A percentile compares a stretch with the other conserved stretches of the same genome.
These are phyloP conservation scores for Heliconius nattereri DNA, from an alignment of 1,140 invertebrate genomes.

Conservation along the genomic window DNA sequence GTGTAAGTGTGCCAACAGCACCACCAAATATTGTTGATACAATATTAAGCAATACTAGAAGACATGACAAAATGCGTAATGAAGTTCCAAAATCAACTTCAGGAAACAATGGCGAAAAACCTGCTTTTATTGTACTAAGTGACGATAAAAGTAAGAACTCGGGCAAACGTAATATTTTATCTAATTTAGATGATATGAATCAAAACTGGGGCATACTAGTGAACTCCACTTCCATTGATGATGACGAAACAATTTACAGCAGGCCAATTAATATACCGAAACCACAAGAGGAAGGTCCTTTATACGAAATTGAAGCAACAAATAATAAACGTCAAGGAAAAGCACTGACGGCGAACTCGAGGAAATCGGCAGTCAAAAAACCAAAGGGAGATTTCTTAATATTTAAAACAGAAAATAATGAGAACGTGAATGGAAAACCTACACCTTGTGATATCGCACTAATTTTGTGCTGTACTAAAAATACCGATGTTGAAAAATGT, in stretches of 20 bases:
- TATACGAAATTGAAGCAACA: not conserved
- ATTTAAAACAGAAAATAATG: not conserved
- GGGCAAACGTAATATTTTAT: not conserved
- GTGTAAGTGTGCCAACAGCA: not conserved
- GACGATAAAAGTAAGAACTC: not conserved
- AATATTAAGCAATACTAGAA: not conserved
- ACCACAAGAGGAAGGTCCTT: not conserved
- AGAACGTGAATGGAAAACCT: constrained; percentile 48
- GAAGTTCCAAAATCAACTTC: not conserved
- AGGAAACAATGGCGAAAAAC: not conserved
- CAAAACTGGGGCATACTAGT: constrained; percentile 28
- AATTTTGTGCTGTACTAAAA: constrained; percentile 83
- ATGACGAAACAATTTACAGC: constrained; percentile 12
- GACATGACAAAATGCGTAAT: not conserved
- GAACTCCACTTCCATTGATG: not conserved
- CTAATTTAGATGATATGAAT: not conserved
- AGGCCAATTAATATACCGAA: constrained; percentile 27
- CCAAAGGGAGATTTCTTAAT: not conserved
- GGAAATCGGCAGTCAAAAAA: not conserved
- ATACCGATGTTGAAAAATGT: constrained; percentile 78
- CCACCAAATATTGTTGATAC: not conserved
- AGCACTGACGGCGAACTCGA: not conserved
- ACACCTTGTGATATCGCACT: constrained; percentile 85
- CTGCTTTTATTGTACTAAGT: not conserved
- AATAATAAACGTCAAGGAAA: not conserved